These are phyloP conservation scores for Parotia lawesii DNA, from an alignment of 2,113 vertebrate genomes.

Conservation along the genomic window DNA sequence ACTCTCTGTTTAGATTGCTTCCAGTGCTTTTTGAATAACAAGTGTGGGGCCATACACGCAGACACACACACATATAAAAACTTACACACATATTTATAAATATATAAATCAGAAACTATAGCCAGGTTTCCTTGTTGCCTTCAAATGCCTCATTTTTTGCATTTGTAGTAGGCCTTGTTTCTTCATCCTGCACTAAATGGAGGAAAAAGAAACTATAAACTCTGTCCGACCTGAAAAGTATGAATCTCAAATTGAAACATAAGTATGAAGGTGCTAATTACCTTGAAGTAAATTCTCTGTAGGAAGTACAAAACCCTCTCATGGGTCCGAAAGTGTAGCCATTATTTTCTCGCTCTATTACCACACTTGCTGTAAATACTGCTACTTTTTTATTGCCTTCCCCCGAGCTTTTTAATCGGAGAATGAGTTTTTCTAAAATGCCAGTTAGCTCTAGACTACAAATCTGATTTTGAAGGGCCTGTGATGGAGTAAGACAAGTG, in stretches of 20 bases:
- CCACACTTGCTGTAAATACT: background rate
- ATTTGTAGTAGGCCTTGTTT: conserved; percentile 1
- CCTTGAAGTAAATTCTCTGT: background rate
- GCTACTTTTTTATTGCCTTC: accelerated
- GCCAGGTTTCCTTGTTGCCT: background rate
- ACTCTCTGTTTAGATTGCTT: background rate
- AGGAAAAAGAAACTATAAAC: background rate
- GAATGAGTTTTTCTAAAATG: background rate
- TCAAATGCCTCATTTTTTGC: background rate
- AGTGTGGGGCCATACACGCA: background rate
- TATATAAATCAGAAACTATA: background rate
- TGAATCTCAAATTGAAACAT: background rate
- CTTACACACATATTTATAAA: accelerated
- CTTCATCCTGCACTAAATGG: background rate
- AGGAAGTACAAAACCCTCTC: background rate
- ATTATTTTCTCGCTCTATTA: background rate
- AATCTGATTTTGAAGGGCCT: background rate
- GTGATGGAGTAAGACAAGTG: accelerated
- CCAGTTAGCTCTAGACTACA: background rate
- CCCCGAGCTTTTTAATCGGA: accelerated
- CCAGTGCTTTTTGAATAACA: background rate
- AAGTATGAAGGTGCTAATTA: background rate
- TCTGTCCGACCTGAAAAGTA: background rate
- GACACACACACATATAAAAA: background rate
- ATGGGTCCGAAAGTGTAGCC: accelerated